Percentiles rank a stretch among this genome's conserved stretches.
These are phyloP conservation scores for Leuciscus idus DNA, from an alignment of 2,113 vertebrate genomes.

Conservation along the genomic window DNA sequence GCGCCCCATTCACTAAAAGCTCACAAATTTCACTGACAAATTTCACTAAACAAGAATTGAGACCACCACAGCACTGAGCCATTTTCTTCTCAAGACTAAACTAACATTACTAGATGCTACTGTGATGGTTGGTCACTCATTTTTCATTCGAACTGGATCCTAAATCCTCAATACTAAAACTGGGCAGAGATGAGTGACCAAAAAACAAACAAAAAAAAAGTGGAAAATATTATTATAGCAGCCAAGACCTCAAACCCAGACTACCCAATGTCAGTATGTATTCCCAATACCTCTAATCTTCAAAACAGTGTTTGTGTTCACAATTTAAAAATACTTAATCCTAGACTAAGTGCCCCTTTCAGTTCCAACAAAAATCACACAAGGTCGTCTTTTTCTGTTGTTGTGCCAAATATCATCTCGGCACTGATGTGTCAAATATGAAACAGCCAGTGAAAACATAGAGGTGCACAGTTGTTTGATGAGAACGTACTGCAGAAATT, in stretches of 20 bases:
- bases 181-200: not conserved
- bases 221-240: not conserved
- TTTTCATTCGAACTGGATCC: not conserved
- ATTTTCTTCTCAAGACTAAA: not conserved
- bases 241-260: constrained; percentile 4
- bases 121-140: not conserved
- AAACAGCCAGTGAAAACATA: not conserved
- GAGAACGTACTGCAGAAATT: not conserved
- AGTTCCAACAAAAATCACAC: not conserved
- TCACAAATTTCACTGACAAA: not conserved
- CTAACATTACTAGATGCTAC: not conserved
- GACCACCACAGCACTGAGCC: not conserved
- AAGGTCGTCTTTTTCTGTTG: too few relatives aligned
- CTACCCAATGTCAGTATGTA: not conserved
- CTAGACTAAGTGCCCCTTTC: not conserved
- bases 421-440: not conserved
- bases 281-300: not conserved
- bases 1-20: not conserved
- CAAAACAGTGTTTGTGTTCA: constrained; percentile 9
- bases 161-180: not conserved
- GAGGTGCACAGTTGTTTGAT: not conserved
- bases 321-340: not conserved
- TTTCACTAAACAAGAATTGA: not conserved
- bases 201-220: not conserved
- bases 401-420: not conserved